These are phyloP conservation scores for Porites evermanni DNA, from an alignment of 92 coral and sea anemone genomes.

Conservation along the genomic window DNA sequence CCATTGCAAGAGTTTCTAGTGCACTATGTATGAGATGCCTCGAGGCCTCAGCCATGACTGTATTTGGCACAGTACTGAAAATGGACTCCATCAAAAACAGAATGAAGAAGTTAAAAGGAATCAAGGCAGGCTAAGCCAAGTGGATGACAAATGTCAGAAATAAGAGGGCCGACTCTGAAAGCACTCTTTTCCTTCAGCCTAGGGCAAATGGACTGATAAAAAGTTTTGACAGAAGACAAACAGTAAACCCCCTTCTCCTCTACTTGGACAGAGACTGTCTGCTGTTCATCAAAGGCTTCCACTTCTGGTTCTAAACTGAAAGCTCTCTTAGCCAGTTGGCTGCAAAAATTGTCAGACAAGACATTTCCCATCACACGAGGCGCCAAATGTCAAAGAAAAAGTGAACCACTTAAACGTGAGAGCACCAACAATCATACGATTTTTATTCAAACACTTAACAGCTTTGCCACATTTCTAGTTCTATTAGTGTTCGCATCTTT, in stretches of 20 bases:
- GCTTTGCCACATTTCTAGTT: too few relatives aligned
- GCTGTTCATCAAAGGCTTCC: background rate
- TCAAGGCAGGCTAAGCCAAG: conserved; percentile 25
- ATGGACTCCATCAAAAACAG: conserved; percentile 51
- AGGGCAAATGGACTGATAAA: conserved; percentile 30
- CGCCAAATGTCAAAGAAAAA: too few relatives aligned
- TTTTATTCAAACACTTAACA: too few relatives aligned
- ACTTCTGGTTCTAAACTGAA: too few relatives aligned
- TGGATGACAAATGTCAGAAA: conserved; percentile 64
- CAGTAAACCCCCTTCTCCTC: conserved; percentile 9
- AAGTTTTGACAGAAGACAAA: conserved; percentile 13
- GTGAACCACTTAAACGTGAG: too few relatives aligned
- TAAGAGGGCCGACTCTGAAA: conserved; percentile 42
- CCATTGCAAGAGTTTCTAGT: conserved; percentile 56
- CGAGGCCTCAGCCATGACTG: conserved; percentile 41
- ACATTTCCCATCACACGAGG: too few relatives aligned
- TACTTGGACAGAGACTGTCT: conserved; percentile 59
- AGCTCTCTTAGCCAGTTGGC: too few relatives aligned
- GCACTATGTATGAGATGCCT: conserved; percentile 42
- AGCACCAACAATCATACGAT: too few relatives aligned
- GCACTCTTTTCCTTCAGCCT: background rate
- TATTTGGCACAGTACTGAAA: conserved; percentile 35
- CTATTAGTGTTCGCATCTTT: too few relatives aligned
- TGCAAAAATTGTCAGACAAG: too few relatives aligned
- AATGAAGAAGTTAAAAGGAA: conserved; percentile 45